Evolutionary conservation across 2,113 vertebrate species (phyloP), one percentile per base, ranked within the genome.

Genomic region (Psephotus haematonotus): DNA sequence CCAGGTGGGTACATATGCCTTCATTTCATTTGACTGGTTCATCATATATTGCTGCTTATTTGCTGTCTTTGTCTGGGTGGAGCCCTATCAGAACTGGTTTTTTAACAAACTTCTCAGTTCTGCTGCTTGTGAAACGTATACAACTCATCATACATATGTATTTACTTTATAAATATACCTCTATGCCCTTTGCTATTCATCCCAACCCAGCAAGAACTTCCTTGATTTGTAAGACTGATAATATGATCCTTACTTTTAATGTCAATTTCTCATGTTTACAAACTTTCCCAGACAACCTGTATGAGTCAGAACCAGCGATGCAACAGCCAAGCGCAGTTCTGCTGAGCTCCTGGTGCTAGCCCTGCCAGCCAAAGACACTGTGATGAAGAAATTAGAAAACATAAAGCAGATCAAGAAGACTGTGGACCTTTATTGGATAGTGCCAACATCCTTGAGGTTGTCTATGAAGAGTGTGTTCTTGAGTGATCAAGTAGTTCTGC

Each of bases 161-260:
- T 90, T 88, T 92, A 44, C 80, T 94, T 97, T 93, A 89, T 94
- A 94, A 96, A 88, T 90, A 90, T 95, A 91, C 63, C 82, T 89
- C 43, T 90, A 2, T 82, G 88, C 10, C 44, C 67, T 96, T 93
- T 90, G 55, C 89, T 93, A 62, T 88, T 90, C 78, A 94, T 83
- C 16, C 49, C 89, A 89, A 94, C 63, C n/a, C 22, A 39, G 88
- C 44, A 65, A 80, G 64, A 93, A 53, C 77, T 92, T 93, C 84
- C 62, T 84, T 88, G 87, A 75, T 94, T 95, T 91, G 44, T 86
- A 62, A 91, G 84, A 60, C 77, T 31, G 62, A 11, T 70, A 93
- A 67, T 67, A 71, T 7, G 49, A 62, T 29, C 27, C 5, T 69
- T 43, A 22, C 8, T 57, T 84, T 91, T 93, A 46, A 68, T 52